Evolutionary conservation across 2,888 invertebrate species (phyloP), one percentile per base, ranked within the genome.

Genomic region (Nomada fucata): DNA sequence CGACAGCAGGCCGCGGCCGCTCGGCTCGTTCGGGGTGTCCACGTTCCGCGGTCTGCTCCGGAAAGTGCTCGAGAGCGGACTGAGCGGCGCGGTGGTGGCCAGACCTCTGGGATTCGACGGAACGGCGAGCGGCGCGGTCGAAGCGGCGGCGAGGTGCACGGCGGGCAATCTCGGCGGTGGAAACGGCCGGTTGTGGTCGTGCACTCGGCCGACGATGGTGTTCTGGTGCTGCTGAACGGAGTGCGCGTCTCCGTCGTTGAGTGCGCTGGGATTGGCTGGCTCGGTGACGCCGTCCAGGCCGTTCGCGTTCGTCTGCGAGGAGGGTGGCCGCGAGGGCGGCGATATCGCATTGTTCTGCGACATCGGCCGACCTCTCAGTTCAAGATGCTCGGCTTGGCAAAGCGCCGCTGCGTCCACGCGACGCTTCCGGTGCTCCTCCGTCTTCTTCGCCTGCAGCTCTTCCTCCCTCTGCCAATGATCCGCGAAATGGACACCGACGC

Each of bases 371-470:
- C 88, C 88, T 83, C 90, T 90, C 87, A 91, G 71, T 86, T 91
- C 91, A 85, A 91, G 88, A 89, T 87, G 88, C 89, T 86, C 94
- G 96, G 94, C 95, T 95, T 95, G 95, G 94, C 96, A 96, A 95
- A 96, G 96, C 92, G 90, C 90, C 89, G 89, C 83, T 83, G 80
- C 60, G 79, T 87, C 73, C 75, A 71, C 81, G 81, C 79, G 85
- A 77, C 69, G 86, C 47, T 72, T 82, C 47, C 73, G 79, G 64
- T 81, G 79, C 80, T 88, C 89, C 88, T 86, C 89, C 88, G 89
- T 86, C 89, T 88, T 86, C 89, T 83, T 87, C 88, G 88, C 79
- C 89, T 88, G 87, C 88, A 89, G 74, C 86, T 86, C 87, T 83
- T 86, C 69, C 79, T 83, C 82, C 83, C 87, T 79, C 87, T 88